A percentile compares a stretch with the other conserved stretches of the same genome.
These are phyloP conservation scores for Jordanella pulchra DNA, from an alignment of 2,797 vertebrate species.

Conservation along the genomic window DNA sequence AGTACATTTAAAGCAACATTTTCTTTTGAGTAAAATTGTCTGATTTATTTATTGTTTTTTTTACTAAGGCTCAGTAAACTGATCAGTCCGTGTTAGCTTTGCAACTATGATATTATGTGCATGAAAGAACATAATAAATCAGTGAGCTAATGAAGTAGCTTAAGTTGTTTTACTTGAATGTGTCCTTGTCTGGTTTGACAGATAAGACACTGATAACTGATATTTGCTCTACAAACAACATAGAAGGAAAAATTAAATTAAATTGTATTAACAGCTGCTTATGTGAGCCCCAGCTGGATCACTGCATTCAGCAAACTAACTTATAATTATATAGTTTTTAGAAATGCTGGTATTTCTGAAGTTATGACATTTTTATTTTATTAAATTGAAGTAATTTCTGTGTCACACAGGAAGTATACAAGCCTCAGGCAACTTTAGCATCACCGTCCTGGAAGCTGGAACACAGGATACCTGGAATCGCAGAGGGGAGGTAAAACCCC, in stretches of 20 bases:
- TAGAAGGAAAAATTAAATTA: not conserved
- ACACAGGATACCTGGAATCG: not conserved
- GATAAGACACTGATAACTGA: not conserved
- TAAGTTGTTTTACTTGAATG: not conserved
- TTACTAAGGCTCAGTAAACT: not conserved
- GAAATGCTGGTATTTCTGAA: too few species aligned
- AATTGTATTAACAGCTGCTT: not conserved
- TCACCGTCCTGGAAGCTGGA: constrained; percentile 49
- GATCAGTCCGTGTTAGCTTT: not conserved
- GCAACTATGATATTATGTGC: not conserved
- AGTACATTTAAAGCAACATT: not conserved
- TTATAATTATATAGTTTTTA: too few species aligned
- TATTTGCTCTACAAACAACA: not conserved
- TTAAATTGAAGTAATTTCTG: not conserved
- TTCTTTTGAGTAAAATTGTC: not conserved
- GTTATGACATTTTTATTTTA: too few species aligned
- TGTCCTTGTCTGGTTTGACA: not conserved
- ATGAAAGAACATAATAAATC: not conserved
- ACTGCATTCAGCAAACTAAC: too few species aligned
- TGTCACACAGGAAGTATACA: constrained; percentile 61
- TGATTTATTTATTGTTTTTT: not conserved
- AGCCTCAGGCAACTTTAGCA: constrained; percentile 24
- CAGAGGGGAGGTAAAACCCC: constrained; percentile 70
- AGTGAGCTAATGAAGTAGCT: not conserved
- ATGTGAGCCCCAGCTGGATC: not conserved